Evolutionary conservation across 2,113 vertebrate species (phyloP).

Genomic region (Bubo bubo): DNA sequence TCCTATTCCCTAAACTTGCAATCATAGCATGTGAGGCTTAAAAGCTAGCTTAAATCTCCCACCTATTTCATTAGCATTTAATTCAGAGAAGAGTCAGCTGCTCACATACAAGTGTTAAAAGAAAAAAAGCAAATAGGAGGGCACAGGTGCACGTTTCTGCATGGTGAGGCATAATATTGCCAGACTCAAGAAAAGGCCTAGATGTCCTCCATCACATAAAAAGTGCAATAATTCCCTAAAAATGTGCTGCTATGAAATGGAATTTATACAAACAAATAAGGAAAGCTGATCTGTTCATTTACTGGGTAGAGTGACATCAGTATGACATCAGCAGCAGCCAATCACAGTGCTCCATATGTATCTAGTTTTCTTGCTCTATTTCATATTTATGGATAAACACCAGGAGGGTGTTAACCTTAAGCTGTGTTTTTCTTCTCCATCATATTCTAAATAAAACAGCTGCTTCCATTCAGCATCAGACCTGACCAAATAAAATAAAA

Average conservation of each 20-base stretch:
- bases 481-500: background rate
- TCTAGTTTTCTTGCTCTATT: constrained; percentile 67
- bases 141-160: background rate
- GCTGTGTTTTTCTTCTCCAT: constrained; percentile 57
- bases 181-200: background rate
- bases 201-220: background rate
- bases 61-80: background rate
- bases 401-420: constrained; percentile 68
- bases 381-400: constrained; percentile 74
- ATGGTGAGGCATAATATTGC: background rate
- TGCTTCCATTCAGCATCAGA: constrained; percentile 66
- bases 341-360: constrained; percentile 39
- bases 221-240: background rate
- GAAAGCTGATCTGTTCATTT: constrained; percentile 56
- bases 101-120: background rate
- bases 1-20: background rate
- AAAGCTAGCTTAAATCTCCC: background rate
- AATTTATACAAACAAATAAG: constrained; percentile 34
- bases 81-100: background rate
- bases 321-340: constrained; percentile 72
- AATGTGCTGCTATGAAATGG: background rate
- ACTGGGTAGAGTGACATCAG: constrained; percentile 60
- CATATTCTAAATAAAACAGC: constrained; percentile 74
- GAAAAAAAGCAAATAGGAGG: background rate
- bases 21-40: background rate